A percentile compares a stretch with the other conserved stretches of the same genome.
Conservation (phyloP, 2,888 invertebrate species). For the Temnothorax rugatulus region DNA sequence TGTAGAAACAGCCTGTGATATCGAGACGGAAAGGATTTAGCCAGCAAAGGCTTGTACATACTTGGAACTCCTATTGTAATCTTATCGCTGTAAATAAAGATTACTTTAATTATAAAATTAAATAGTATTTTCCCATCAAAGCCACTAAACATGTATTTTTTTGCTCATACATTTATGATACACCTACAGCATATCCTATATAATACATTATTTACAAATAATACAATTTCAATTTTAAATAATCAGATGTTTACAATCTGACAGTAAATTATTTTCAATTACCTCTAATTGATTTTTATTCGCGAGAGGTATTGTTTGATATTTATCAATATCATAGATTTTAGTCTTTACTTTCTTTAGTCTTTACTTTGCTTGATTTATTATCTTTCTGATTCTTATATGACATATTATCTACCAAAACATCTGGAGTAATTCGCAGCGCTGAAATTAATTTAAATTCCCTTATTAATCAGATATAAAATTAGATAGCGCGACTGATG, state of each 20-base stretch:
- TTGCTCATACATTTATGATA: background rate
- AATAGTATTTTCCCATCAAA: background rate
- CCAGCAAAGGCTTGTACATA: slow-evolving; percentile 47
- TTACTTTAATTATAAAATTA: slow-evolving; percentile 22
- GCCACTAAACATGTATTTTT: background rate
- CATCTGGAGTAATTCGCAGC: slow-evolving; percentile 89
- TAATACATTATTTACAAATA: slow-evolving; percentile 29
- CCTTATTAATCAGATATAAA: slow-evolving; percentile 11
- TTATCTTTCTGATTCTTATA: slow-evolving; percentile 36
- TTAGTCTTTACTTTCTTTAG: background rate
- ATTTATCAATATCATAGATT: slow-evolving; percentile 10
- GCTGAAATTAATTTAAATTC: slow-evolving; percentile 85
- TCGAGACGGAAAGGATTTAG: background rate
- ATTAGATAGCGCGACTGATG: background rate
- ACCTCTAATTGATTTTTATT: background rate
- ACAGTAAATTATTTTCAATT: slow-evolving; percentile 22
- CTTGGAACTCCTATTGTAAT: background rate
- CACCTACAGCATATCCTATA: slow-evolving; percentile 1
- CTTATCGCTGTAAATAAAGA: slow-evolving; percentile 43
- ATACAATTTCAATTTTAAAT: slow-evolving; percentile 11
- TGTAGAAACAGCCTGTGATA: slow-evolving; percentile 20
- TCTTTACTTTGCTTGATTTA: slow-evolving; percentile 41
- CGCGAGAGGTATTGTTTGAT: slow-evolving; percentile 7
- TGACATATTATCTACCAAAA: slow-evolving; percentile 89
- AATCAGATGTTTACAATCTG: background rate